Evolutionary conservation across 2,113 vertebrate genomes (phyloP).

Genomic region (Mesembrinibis cayennensis): DNA sequence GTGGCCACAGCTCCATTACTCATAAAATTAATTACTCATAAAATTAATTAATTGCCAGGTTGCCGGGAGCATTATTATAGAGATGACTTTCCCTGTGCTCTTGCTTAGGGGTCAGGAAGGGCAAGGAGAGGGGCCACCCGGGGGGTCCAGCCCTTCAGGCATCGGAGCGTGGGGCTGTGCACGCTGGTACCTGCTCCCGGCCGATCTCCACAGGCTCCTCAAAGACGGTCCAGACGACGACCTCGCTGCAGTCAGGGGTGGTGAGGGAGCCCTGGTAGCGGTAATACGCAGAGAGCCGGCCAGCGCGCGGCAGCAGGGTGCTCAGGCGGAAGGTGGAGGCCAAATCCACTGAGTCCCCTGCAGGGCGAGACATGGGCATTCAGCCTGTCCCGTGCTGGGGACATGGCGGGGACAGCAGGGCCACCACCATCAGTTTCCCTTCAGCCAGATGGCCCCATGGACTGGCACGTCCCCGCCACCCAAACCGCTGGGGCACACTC

Average conservation of each 20-base stretch:
- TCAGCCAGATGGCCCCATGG: neutral
- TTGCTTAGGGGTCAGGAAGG: neutral
- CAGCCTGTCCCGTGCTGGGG: accelerated
- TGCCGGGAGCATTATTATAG: neutral
- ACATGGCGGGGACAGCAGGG: neutral
- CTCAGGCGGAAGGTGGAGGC: constrained; percentile 80
- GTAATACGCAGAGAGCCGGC: constrained; percentile 78
- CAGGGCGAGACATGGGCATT: accelerated
- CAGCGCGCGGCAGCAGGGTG: constrained; percentile 69
- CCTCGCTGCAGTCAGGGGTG: constrained; percentile 81
- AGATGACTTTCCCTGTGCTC: neutral
- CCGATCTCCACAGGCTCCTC: constrained; percentile 79
- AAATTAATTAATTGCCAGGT: neutral
- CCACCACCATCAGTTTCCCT: neutral
- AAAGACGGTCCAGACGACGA: constrained; percentile 82
- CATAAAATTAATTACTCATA: neutral
- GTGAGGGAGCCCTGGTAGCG: constrained; percentile 87
- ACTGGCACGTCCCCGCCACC: neutral
- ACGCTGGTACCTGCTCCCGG: constrained; percentile 68
- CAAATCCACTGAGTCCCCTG: constrained; percentile 72
- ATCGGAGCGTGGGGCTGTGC: neutral
- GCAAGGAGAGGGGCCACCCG: neutral
- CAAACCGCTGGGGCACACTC: accelerated
- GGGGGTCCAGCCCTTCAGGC: accelerated
- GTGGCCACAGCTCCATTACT: neutral